phyloP scores from a whole-genome alignment of 2,888 invertebrate species.

The Teleogryllus oceanicus region DNA sequence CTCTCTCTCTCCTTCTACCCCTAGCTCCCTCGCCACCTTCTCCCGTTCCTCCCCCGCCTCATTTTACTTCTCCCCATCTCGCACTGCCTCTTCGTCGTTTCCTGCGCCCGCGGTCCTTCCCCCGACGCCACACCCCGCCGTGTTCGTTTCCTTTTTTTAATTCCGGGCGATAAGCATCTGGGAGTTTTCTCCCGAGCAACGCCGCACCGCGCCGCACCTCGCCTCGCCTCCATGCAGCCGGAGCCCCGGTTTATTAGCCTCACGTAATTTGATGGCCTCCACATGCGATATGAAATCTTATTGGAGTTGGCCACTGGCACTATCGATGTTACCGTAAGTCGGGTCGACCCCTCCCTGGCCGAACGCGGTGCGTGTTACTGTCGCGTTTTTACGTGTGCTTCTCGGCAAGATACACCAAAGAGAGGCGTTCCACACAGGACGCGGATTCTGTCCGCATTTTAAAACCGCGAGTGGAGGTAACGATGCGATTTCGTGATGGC shows the following conservation, averaged over 20 bases:
- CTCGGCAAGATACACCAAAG: too few relatives aligned
- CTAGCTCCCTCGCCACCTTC: background rate
- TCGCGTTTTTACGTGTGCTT: too few relatives aligned
- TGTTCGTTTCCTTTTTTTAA: slow-evolving; percentile 29
- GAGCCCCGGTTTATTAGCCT: slow-evolving; percentile 28
- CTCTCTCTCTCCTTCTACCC: background rate
- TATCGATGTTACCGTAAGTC: slow-evolving; percentile 1
- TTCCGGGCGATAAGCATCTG: slow-evolving; percentile 32
- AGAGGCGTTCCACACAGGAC: too few relatives aligned
- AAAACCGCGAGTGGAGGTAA: too few relatives aligned
- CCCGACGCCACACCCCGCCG: background rate
- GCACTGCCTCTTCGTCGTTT: too few relatives aligned
- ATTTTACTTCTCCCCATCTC: background rate
- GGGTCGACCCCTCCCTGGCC: background rate
- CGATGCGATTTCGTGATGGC: too few relatives aligned
- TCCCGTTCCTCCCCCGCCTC: background rate
- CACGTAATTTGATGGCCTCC: slow-evolving; percentile 29
- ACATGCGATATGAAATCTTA: slow-evolving; percentile 32
- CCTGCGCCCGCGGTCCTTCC: background rate
- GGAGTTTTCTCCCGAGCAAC: slow-evolving; percentile 27
- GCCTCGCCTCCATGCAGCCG: too few relatives aligned
- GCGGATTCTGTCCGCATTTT: too few relatives aligned
- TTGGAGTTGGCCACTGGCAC: slow-evolving; percentile 23
- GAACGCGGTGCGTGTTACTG: too few relatives aligned
- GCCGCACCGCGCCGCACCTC: background rate